Evolutionary conservation across 2,113 vertebrate genomes (phyloP).

Genomic region (Leptobrachium ailaonicum): DNA sequence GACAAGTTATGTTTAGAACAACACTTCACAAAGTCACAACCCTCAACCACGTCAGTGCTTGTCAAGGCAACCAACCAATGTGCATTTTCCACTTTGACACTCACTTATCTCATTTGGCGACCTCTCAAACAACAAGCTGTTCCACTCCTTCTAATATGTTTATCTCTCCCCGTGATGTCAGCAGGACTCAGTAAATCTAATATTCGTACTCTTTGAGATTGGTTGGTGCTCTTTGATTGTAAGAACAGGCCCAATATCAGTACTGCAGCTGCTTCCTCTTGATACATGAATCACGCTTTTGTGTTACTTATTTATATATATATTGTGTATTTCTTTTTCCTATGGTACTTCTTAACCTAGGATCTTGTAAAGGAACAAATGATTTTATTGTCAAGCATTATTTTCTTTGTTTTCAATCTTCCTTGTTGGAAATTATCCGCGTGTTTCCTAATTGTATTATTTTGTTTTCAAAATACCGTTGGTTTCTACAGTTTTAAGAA

Average conservation of each 20-base stretch:
- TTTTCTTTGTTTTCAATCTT: conserved; percentile 32
- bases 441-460: no score
- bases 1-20: conserved; percentile 55
- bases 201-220: conserved; percentile 64
- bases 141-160: conserved; percentile 66
- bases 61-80: conserved; percentile 53
- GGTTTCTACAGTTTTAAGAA: no score
- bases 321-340: neutral
- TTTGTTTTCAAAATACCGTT: no score
- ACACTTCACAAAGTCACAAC: conserved; percentile 55
- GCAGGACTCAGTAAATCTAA: conserved; percentile 71
- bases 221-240: conserved; percentile 66
- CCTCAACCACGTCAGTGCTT: conserved; percentile 33
- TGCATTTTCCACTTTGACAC: conserved; percentile 61
- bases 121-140: conserved; percentile 65
- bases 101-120: conserved; percentile 68
- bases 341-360: conserved; percentile 52
- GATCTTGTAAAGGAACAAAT: conserved; percentile 58
- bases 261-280: conserved; percentile 74
- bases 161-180: conserved; percentile 69
- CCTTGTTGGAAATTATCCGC: neutral
- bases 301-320: conserved; percentile 47
- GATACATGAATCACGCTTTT: conserved; percentile 54
- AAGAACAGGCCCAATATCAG: conserved; percentile 64
- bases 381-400: conserved; percentile 35